phyloP scores from a whole-genome alignment of 1,140 invertebrate genomes.

The Drosophila ambigua region DNA sequence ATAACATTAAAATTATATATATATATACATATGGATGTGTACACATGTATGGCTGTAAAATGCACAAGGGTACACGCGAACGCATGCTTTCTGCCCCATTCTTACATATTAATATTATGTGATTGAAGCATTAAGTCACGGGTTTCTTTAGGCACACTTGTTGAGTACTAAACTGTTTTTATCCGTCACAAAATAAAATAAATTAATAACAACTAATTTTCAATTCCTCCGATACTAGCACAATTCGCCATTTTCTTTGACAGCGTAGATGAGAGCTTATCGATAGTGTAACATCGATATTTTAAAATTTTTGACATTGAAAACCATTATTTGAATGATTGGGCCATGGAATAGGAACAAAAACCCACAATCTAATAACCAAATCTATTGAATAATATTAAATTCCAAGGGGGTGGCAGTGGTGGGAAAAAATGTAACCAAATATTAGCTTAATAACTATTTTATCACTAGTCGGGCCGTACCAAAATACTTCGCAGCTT shows the following conservation, averaged over 20 bases:
- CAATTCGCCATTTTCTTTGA: slow-evolving; percentile 60
- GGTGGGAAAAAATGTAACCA: too few species aligned
- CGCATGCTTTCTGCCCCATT: slow-evolving; percentile 4
- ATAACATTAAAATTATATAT: not conserved
- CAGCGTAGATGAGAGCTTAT: slow-evolving; percentile 10
- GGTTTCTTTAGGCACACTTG: slow-evolving; percentile 2
- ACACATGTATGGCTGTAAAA: slow-evolving; percentile 9
- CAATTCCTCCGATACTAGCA: slow-evolving; percentile 23
- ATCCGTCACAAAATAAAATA: slow-evolving; percentile 3
- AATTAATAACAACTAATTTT: slow-evolving; percentile 18
- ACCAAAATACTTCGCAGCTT: too few species aligned
- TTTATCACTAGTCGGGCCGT: too few species aligned
- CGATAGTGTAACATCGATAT: slow-evolving; percentile 10
- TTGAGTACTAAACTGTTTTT: slow-evolving; percentile 23
- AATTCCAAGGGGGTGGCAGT: too few species aligned
- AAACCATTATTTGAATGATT: too few species aligned
- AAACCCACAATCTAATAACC: too few species aligned
- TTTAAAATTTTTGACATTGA: too few species aligned
- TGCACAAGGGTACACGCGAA: slow-evolving; percentile 18
- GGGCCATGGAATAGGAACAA: too few species aligned
- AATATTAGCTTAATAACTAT: too few species aligned
- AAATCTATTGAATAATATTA: too few species aligned
- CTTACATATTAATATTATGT: not conserved
- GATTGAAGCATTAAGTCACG: not conserved
- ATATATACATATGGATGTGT: not conserved